A percentile compares a stretch with the other conserved stretches of the same genome.
Conservation (phyloP, 1,140 invertebrate species). For the Drosophila takahashii region DNA sequence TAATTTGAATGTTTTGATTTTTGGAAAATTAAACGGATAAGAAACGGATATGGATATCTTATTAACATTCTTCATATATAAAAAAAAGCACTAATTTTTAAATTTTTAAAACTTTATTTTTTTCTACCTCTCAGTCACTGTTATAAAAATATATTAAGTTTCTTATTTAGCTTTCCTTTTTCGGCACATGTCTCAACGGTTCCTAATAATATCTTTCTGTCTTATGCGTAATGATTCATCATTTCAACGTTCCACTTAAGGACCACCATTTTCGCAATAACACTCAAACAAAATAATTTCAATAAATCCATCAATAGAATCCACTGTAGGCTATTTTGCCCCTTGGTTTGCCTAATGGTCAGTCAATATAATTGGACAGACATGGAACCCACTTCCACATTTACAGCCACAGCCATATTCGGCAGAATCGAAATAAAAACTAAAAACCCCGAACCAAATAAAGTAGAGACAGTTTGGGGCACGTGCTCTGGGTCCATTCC, state of each 20-base stretch:
- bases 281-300: conserved; percentile 73
- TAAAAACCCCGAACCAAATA: conserved; percentile 33
- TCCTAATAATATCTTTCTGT: not conserved
- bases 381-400: conserved; percentile 22
- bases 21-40: conserved; percentile 11
- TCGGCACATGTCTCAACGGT: not conserved
- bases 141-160: not conserved
- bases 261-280: conserved; percentile 46
- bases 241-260: conserved; percentile 35
- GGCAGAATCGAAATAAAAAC: conserved; percentile 26
- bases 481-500: conserved; percentile 29
- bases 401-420: conserved; percentile 18
- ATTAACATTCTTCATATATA: too few species aligned
- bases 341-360: conserved; percentile 40
- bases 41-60: not conserved
- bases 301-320: conserved; percentile 76
- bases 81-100: not conserved
- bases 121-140: not conserved
- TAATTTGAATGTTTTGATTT: conserved; percentile 3
- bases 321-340: conserved; percentile 13
- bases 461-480: conserved; percentile 18
- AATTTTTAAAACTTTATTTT: not conserved
- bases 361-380: conserved; percentile 31
- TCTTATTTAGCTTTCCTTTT: not conserved
- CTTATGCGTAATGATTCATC: conserved; percentile 48